Conservation (phyloP, 2,888 invertebrate species). For the Noctuana brunneofusca region DNA sequence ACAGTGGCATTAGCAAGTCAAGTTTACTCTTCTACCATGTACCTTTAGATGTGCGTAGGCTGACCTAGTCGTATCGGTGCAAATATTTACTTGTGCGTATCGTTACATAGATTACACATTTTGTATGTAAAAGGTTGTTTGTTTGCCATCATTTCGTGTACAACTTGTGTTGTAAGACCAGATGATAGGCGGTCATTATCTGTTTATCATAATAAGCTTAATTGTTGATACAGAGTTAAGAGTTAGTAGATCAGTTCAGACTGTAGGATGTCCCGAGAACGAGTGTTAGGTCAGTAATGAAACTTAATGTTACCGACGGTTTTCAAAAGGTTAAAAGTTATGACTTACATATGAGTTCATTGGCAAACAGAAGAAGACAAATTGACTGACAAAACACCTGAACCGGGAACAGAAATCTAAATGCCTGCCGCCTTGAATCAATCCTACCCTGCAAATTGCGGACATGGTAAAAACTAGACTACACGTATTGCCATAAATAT, state of each 20-base stretch:
- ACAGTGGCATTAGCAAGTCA: constrained; percentile 10
- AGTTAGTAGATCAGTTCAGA: background rate
- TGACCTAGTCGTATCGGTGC: constrained; percentile 13
- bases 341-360: too few relatives aligned
- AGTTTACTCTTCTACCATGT: constrained; percentile 12
- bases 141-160: constrained; percentile 4
- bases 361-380: too few relatives aligned
- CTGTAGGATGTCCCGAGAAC: background rate
- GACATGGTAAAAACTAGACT: too few relatives aligned
- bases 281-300: too few relatives aligned
- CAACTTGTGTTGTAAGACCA: background rate
- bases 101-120: constrained; percentile 24
- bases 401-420: too few relatives aligned
- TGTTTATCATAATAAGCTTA: constrained; percentile 1
- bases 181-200: background rate
- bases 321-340: too few relatives aligned
- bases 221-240: background rate
- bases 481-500: too few relatives aligned
- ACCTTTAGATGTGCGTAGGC: background rate
- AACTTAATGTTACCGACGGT: too few relatives aligned
- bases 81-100: constrained; percentile 7
- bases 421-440: too few relatives aligned
- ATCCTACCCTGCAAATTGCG: too few relatives aligned
- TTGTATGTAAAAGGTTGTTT: constrained; percentile 10
- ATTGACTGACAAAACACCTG: too few relatives aligned